Evolutionary conservation across 2,888 invertebrate species (phyloP), one percentile per base, ranked within the genome.

Genomic region (Xanthia togata): DNA sequence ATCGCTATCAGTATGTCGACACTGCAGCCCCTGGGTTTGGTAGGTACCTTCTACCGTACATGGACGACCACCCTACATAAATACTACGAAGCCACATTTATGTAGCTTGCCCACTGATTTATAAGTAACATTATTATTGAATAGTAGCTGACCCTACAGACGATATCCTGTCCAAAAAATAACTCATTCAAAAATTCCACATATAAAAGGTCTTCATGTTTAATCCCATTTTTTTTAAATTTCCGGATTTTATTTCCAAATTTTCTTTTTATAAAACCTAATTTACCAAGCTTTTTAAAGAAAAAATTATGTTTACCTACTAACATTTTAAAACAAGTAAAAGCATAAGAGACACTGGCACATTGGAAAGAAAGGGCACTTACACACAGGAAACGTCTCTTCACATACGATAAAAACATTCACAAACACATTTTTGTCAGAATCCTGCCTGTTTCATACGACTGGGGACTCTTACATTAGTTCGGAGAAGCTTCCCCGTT

Each of bases 361-460:
- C 11, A 41, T 38, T 50, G 31, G 31, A 41, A 64, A 53, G 20
- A 53, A 59, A 78, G 26, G 8, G n/a, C 57, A 68, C 55, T 50
- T 53, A 26, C 47, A 57, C 26, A 60, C 26, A 55, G 50, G 71
- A 84, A 73, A 53, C 31, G 50, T 38, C 41, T 65, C 50, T 53
- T 50, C 62, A 50, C 74, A 74, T 81, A 82, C 82, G 83, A 83
- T 83, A 81, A 83, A 82, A 78, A 76, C 64, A 79, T 83, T 76
- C 23, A 74, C 9, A 53, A 80, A 73, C 64, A 77, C 70, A 76
- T 78, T 89, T 82, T 81, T 87, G 79, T 57, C 79, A 81, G 82
- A 81, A 65, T 68, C 38, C 44, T 17, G 84, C 81, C 87, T 85
- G 86, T 78, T 79, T 41, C 74, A 68, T 79, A 85, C 79, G 79